Evolutionary conservation across 1,140 invertebrate species (phyloP).

Genomic region (Eulimnadia texana): DNA sequence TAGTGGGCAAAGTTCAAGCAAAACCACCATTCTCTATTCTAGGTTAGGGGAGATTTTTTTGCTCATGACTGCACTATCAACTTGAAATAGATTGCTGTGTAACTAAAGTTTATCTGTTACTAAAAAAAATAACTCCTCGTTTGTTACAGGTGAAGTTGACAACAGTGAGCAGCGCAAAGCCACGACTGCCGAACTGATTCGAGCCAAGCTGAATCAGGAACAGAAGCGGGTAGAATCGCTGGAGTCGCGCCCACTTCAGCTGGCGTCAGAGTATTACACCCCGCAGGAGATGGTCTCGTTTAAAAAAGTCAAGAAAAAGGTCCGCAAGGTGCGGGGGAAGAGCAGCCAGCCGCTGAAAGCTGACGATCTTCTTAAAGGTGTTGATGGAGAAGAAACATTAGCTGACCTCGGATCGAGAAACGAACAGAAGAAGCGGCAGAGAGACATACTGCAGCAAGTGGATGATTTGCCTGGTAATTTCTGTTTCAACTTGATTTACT

Average conservation of each 20-base stretch:
- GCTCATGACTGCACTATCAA: too few relatives aligned
- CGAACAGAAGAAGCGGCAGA: slow-evolving; percentile 17
- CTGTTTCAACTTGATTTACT: not conserved
- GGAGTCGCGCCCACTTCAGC: slow-evolving; percentile 42
- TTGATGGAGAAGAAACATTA: not conserved
- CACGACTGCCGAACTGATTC: slow-evolving; percentile 25
- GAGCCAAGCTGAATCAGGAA: slow-evolving; percentile 35
- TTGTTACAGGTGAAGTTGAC: slow-evolving; percentile 27
- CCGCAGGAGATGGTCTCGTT: slow-evolving; percentile 70
- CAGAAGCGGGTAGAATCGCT: slow-evolving; percentile 55
- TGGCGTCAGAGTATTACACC: slow-evolving; percentile 81
- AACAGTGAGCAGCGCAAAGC: slow-evolving; percentile 18
- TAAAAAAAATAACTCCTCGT: slow-evolving; percentile 24
- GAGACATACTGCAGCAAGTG: slow-evolving; percentile 19
- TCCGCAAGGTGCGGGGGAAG: slow-evolving; percentile 34
- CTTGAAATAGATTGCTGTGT: too few relatives aligned
- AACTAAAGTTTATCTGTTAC: too few relatives aligned
- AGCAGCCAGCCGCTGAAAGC: slow-evolving; percentile 33
- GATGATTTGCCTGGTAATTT: slow-evolving; percentile 6
- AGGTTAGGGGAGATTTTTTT: too few relatives aligned
- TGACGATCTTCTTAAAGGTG: slow-evolving; percentile 35
- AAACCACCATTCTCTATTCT: too few relatives aligned
- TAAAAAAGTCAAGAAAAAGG: slow-evolving; percentile 86
- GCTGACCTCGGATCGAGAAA: slow-evolving; percentile 19
- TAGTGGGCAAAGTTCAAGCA: too few relatives aligned